Evolutionary conservation across 92 coral and sea anemone genomes (phyloP).

Genomic region (Parazoanthus darwini): DNA sequence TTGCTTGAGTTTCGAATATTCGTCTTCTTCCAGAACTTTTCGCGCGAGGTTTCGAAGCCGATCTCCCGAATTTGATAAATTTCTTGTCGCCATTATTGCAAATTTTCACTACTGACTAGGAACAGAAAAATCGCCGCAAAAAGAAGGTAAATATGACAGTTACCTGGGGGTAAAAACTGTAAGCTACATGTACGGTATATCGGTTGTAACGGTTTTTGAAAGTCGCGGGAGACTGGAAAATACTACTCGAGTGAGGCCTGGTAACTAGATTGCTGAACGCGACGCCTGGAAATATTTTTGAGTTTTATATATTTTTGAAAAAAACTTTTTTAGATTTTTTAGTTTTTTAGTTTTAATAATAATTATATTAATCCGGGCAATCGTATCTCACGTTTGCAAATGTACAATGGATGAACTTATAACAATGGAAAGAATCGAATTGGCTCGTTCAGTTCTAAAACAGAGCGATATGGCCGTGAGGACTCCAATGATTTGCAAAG

Average conservation of each 20-base stretch:
- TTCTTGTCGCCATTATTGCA: conserved; percentile 15
- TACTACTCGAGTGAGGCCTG: background rate
- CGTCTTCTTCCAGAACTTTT: conserved; percentile 37
- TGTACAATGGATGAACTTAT: conserved; percentile 36
- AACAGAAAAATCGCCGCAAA: background rate
- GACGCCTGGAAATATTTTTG: background rate
- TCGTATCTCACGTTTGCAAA: background rate
- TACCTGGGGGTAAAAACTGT: background rate
- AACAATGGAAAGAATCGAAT: conserved; percentile 46
- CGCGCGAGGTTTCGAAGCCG: conserved; percentile 50
- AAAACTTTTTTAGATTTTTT: no score
- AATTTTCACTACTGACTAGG: background rate
- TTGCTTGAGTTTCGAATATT: conserved; percentile 50
- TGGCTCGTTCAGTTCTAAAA: conserved; percentile 49
- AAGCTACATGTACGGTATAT: background rate
- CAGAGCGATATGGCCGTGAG: conserved; percentile 59
- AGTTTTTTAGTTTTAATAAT: no score
- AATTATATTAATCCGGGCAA: no score
- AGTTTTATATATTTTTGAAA: no score
- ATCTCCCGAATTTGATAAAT: conserved; percentile 1
- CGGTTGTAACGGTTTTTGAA: conserved; percentile 8
- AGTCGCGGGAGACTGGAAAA: background rate
- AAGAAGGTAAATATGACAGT: background rate
- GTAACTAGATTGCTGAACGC: background rate
- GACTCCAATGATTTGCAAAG: conserved; percentile 66